These are phyloP conservation scores for Crambe crambe DNA, from an alignment of 37 sponge, comb jelly and placozoan species.

Conservation along the genomic window DNA sequence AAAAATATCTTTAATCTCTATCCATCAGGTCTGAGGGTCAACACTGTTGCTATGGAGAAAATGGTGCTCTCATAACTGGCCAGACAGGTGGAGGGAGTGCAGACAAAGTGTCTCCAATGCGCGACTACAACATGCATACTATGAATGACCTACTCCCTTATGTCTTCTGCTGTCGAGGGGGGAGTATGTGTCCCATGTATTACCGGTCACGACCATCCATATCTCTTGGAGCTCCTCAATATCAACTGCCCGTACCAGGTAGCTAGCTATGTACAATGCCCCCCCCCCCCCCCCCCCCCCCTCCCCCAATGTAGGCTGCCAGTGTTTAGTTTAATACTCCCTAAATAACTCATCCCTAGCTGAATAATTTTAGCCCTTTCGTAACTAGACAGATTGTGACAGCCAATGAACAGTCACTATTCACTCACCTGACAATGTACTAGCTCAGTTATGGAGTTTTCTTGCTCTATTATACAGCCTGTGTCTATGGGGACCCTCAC, in stretches of 20 bases:
- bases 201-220: neutral
- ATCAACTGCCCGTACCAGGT: neutral
- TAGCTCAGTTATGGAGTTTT: too few species aligned
- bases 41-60: neutral
- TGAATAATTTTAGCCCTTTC: too few species aligned
- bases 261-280: too few species aligned
- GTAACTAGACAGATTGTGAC: too few species aligned
- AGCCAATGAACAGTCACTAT: too few species aligned
- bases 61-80: neutral
- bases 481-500: slow-evolving; percentile 74
- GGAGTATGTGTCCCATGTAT: neutral
- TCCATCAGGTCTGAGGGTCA: too few species aligned
- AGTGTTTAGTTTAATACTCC: too few species aligned
- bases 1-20: too few species aligned
- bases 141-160: neutral
- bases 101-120: neutral
- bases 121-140: neutral
- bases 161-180: neutral
- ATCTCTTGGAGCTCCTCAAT: neutral
- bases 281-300: too few species aligned
- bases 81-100: neutral
- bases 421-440: too few species aligned
- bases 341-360: too few species aligned
- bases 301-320: too few species aligned
- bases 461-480: slow-evolving; percentile 45